Base-by-base conservation (phyloP, 2,888 invertebrate genomes). In the Acrocyrtus sp. region DNA sequence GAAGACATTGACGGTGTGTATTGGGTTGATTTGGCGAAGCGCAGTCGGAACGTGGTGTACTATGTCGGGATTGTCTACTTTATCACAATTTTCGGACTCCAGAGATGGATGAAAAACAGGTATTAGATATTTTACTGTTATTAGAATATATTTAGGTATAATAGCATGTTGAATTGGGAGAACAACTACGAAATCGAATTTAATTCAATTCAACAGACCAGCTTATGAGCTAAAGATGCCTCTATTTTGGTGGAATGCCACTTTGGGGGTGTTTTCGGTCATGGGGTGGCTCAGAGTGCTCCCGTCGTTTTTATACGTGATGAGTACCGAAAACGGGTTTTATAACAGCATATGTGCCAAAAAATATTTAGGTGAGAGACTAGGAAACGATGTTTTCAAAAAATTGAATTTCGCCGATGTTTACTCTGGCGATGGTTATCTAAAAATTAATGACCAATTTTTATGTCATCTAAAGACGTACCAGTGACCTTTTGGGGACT, bases 291-390 rank as follows among this genome's bases (percentile, higher is more conserved):
- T 91, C 79, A 89, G 98, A 82, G 97, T 96, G 75, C 90, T 95
- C 43, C 98, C 98, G 0, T 98, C 98, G 86, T 88, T 98, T 82
- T 85, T 94, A 62, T 92, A 94, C 84, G 93, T 94, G 62, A 87
- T 98, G 34, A 34, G 6, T 34, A 34, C 76, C 21, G 53, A 81
- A 92, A 94, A 95, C 84, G 72, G 72, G 74, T 88, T 98, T 82
- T 93, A 94, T 85, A 94, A 97, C 86, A 97, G 98, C 68, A 92
- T 98, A 82, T 99, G 98, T 87, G 92, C 94, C 85, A 94, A 95
- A 82, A 94, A 34, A n/a, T n/a, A n/a, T n/a, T n/a, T n/a, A n/a
- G n/a, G n/a, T n/a, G n/a, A n/a, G 34, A 34, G 34, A 34, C 5
- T 34, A 51, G 56, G 29, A n/a, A n/a, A n/a, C 21, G 22, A 22